phyloP scores from a whole-genome alignment of 2,888 invertebrate species.

The Rhingia campestris region DNA sequence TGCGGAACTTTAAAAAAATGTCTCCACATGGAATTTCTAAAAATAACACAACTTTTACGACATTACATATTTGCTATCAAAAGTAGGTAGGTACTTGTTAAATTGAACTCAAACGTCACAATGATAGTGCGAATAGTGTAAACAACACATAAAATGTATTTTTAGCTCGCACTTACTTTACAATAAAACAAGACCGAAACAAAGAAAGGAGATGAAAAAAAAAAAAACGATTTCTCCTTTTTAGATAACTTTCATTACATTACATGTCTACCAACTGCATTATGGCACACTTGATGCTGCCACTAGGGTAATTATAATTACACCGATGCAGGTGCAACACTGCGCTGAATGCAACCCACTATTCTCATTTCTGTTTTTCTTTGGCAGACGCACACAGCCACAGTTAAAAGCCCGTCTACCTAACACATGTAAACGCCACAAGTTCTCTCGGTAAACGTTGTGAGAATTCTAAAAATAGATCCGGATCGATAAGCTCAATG shows the following conservation, averaged over 20 bases:
- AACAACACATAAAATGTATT: conserved; percentile 35
- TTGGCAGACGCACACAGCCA: conserved; percentile 36
- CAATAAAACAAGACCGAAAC: background rate
- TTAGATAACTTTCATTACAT: conserved; percentile 55
- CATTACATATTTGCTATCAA: no score
- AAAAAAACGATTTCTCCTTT: conserved; percentile 27
- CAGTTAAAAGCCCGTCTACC: conserved; percentile 1
- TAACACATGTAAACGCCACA: conserved; percentile 57
- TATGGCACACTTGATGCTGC: conserved; percentile 69
- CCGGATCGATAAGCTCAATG: conserved; percentile 77
- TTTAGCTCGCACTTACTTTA: conserved; percentile 28
- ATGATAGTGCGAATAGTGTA: conserved; percentile 14
- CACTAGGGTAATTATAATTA: conserved; percentile 61
- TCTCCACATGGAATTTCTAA: no score
- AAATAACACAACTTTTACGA: no score
- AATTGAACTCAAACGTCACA: background rate
- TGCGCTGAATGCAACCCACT: conserved; percentile 46
- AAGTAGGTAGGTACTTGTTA: background rate
- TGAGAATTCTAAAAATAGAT: conserved; percentile 75
- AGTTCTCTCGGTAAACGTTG: conserved; percentile 67
- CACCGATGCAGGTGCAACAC: conserved; percentile 47
- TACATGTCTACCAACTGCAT: conserved; percentile 55
- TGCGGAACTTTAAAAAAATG: background rate
- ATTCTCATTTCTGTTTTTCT: conserved; percentile 30
- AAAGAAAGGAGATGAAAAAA: conserved; percentile 16